A percentile compares a stretch with the other conserved stretches of the same genome.
Evolutionary conservation across 2,888 invertebrate genomes (phyloP).

Genomic region (Metacarcinus magister): DNA sequence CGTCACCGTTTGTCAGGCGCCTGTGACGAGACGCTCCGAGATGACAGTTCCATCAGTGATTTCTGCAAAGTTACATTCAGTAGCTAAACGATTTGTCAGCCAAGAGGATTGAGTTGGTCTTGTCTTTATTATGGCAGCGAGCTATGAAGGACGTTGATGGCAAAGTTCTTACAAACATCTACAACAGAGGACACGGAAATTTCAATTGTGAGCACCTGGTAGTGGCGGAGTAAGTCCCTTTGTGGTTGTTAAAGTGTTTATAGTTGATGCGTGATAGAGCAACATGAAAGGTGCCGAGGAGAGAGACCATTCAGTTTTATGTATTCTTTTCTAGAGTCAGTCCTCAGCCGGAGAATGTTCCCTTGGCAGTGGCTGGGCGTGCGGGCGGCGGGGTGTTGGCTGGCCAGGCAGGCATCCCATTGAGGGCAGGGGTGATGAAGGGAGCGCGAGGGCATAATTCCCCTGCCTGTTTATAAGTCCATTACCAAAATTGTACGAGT

Average conservation of each 20-base stretch:
- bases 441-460: slow-evolving; percentile 60
- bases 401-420: slow-evolving; percentile 36
- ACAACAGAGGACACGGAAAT: background rate
- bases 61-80: slow-evolving; percentile 14
- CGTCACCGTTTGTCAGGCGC: background rate
- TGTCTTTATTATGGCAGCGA: slow-evolving; percentile 26
- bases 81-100: slow-evolving; percentile 35
- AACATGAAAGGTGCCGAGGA: slow-evolving; percentile 66
- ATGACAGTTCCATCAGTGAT: slow-evolving; percentile 47
- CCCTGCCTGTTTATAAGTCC: slow-evolving; percentile 63
- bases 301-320: slow-evolving; percentile 65
- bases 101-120: slow-evolving; percentile 8
- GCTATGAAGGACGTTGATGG: slow-evolving; percentile 11
- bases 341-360: slow-evolving; percentile 62
- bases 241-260: slow-evolving; percentile 53
- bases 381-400: background rate
- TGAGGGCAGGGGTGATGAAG: slow-evolving; percentile 52
- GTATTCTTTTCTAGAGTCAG: slow-evolving; percentile 70
- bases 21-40: slow-evolving; percentile 8
- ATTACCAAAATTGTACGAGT: slow-evolving; percentile 57
- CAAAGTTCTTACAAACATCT: background rate
- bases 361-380: slow-evolving; percentile 18
- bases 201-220: slow-evolving; percentile 3
- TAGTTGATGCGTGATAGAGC: slow-evolving; percentile 68
- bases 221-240: slow-evolving; percentile 29